These are phyloP conservation scores for Sarcophaga carnaria DNA, from an alignment of 2,888 invertebrate species.

Conservation along the genomic window DNA sequence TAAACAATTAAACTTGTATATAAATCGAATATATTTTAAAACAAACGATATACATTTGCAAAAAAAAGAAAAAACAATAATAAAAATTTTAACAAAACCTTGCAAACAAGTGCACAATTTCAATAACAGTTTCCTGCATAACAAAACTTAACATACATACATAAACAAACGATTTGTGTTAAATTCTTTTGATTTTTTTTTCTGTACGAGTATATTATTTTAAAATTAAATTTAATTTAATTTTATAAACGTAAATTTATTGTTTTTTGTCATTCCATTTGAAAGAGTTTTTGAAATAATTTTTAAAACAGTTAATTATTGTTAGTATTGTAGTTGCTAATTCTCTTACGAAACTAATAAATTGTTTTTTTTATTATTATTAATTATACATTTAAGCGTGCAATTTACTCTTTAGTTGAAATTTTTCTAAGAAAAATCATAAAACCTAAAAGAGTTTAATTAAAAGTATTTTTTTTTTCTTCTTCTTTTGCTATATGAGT, in stretches of 20 bases:
- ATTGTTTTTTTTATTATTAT: background rate
- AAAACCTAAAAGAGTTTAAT: slow-evolving; percentile 39
- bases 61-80: background rate
- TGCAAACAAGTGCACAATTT: slow-evolving; percentile 66
- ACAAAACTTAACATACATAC: background rate
- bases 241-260: background rate
- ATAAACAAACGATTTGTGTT: slow-evolving; percentile 48
- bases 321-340: background rate
- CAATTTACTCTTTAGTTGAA: slow-evolving; percentile 51
- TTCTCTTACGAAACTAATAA: background rate
- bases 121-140: slow-evolving; percentile 30
- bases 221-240: background rate
- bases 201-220: background rate
- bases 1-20: slow-evolving; percentile 56
- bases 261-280: slow-evolving; percentile 61
- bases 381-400: slow-evolving; percentile 27
- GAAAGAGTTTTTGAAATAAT: slow-evolving; percentile 41
- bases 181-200: slow-evolving; percentile 20
- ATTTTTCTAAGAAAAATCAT: slow-evolving; percentile 39
- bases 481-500: too few species aligned
- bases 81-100: slow-evolving; percentile 40
- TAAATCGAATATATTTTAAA: slow-evolving; percentile 59
- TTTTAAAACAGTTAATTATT: slow-evolving; percentile 3
- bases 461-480: slow-evolving; percentile 33
- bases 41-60: slow-evolving; percentile 32